phyloP scores from a whole-genome alignment of 2,113 vertebrate genomes.

The Meriones unguiculatus region DNA sequence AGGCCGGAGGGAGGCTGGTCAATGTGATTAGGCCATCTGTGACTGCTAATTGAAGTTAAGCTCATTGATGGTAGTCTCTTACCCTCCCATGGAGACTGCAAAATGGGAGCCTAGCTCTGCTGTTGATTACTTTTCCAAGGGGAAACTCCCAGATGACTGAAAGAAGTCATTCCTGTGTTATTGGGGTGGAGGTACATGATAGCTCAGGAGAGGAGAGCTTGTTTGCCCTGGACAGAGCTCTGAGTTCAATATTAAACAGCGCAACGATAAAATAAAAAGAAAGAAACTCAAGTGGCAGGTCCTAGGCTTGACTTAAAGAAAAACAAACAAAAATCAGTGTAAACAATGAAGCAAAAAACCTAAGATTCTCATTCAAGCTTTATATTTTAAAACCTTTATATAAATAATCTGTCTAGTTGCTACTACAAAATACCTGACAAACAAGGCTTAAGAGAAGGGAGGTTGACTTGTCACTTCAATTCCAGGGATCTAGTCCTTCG shows the following conservation, averaged over 20 bases:
- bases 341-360: not conserved
- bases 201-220: not conserved
- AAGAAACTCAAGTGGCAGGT: not conserved
- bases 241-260: no score
- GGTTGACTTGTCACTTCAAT: not conserved
- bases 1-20: not conserved
- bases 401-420: not conserved
- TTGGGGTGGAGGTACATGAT: not conserved
- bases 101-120: not conserved
- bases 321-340: not conserved
- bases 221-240: not conserved
- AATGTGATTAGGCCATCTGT: not conserved
- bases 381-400: not conserved
- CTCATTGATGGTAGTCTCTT: not conserved
- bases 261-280: not conserved
- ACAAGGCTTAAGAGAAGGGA: not conserved
- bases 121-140: conserved; percentile 3
- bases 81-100: not conserved
- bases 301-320: not conserved
- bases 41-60: not conserved
- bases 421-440: not conserved
- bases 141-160: not conserved
- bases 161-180: not conserved
- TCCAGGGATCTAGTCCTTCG: not conserved
- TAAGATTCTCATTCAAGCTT: not conserved